These are phyloP conservation scores for Spongilla lacustris DNA, from an alignment of 37 sponge, comb jelly and placozoan species.

Conservation along the genomic window DNA sequence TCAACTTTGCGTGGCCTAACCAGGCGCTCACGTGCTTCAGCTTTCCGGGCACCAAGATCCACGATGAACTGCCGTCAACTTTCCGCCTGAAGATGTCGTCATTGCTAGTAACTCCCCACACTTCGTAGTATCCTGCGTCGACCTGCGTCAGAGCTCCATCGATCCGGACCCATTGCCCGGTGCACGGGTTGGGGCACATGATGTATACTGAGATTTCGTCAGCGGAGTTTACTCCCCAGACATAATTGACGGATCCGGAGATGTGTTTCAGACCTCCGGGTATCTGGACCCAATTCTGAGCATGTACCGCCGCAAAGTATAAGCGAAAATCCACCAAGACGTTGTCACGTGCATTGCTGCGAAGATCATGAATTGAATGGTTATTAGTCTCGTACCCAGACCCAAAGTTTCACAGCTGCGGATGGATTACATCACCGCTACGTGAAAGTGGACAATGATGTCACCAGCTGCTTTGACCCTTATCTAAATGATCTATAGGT, in stretches of 20 bases:
- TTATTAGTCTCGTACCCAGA: too few species aligned
- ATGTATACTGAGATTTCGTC: constrained; percentile 48
- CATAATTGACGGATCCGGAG: constrained; percentile 52
- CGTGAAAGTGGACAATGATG: too few species aligned
- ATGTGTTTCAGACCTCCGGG: constrained; percentile 60
- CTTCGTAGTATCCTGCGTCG: constrained; percentile 28
- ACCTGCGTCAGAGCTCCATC: constrained; percentile 17
- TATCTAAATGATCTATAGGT: too few species aligned
- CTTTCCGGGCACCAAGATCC: constrained; percentile 1
- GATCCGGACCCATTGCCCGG: constrained; percentile 2
- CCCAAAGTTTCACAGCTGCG: too few species aligned
- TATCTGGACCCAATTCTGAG: constrained; percentile 24
- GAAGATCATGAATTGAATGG: too few species aligned
- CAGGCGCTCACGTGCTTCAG: constrained; percentile 48
- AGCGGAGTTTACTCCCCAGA: constrained; percentile 57
- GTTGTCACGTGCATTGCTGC: not conserved
- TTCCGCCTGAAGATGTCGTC: constrained; percentile 7
- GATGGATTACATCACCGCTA: too few species aligned
- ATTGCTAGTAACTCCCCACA: constrained; percentile 22
- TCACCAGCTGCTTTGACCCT: too few species aligned
- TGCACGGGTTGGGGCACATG: constrained; percentile 11
- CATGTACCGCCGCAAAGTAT: not conserved
- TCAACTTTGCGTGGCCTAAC: too few species aligned
- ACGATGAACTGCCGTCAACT: constrained; percentile 25
- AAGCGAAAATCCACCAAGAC: not conserved